Evolutionary conservation across 2,888 invertebrate species (phyloP).

Genomic region (Cerastis leucographa): DNA sequence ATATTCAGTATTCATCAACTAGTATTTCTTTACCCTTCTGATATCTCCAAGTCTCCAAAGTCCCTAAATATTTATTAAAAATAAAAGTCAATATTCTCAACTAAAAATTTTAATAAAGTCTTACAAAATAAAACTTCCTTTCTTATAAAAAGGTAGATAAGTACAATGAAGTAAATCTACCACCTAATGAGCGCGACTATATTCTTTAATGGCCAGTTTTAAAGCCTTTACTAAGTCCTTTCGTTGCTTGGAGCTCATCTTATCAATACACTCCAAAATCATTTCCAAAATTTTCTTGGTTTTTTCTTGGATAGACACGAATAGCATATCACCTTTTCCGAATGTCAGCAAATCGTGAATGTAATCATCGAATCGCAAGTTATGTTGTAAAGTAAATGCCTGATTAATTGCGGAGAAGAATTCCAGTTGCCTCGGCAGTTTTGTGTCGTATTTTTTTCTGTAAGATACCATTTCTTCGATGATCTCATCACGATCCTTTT

Average conservation of each 20-base stretch:
- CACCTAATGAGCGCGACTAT: no score
- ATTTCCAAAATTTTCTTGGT: slow-evolving; percentile 65
- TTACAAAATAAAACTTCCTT: background rate
- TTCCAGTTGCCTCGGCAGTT: slow-evolving; percentile 55
- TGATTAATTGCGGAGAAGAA: slow-evolving; percentile 78
- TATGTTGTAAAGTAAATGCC: slow-evolving; percentile 74
- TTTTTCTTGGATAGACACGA: slow-evolving; percentile 56
- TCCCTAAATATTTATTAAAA: no score
- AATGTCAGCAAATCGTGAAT: slow-evolving; percentile 67
- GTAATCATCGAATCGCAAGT: slow-evolving; percentile 76
- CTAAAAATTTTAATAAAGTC: background rate
- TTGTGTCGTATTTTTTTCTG: slow-evolving; percentile 63
- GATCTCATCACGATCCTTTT: slow-evolving; percentile 70
- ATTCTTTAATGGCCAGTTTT: slow-evolving; percentile 74
- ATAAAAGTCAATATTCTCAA: background rate
- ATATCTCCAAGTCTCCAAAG: no score
- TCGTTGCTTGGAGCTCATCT: slow-evolving; percentile 61
- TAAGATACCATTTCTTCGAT: slow-evolving; percentile 68
- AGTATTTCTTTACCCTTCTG: no score
- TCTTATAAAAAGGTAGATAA: background rate
- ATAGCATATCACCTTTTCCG: slow-evolving; percentile 57
- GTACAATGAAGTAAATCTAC: background rate
- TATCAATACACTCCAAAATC: slow-evolving; percentile 63
- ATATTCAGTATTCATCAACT: no score
- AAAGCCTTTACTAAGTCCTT: slow-evolving; percentile 67